Evolutionary conservation across 2,888 invertebrate species (phyloP), one percentile per base, ranked within the genome.

Genomic region (Tromatobia lineatoria): DNA sequence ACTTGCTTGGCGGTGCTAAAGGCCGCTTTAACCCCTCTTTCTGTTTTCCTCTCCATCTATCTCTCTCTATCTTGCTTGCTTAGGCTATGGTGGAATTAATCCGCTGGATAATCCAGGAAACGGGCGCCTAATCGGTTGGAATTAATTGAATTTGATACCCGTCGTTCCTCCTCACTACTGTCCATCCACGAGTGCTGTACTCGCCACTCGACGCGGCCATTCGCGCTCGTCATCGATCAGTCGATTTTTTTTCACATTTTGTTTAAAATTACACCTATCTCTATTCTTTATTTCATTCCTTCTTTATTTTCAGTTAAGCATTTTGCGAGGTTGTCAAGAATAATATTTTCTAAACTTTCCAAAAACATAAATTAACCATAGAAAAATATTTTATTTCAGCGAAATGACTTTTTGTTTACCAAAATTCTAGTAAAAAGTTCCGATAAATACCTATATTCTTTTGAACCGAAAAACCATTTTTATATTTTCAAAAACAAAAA

Each of bases 81-180:
- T 78, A 76, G 81, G 57, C 79, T 83, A 81, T 80, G 80, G 82
- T 66, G 82, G 83, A 84, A 85, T 82, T 80, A 82, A 86, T 80
- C 80, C 76, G 42, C 66, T 45, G 76, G 79, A 82, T 83, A 83
- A 86, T 81, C 80, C 82, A 85, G 84, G 77, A 85, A 83, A 83
- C 79, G 83, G 78, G 80, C 70, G 61, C 70, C 82, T 82, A 86
- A 86, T 86, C 85, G 83, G 67, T 80, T 66, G 82, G 82, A 85
- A 83, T 81, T 85, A 82, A 81, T 84, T 85, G 70, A 54, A 86
- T 87, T 79, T 79, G 71, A 64, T 74, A 50, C 57, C 42, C 50
- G 38, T 34, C n/a, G 64, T 10, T 61, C 54, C 69, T 70, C 77
- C 45, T 61, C 61, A 50, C 67, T 38, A 42, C 45, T 78, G 59